Evolutionary conservation across 2,888 invertebrate genomes (phyloP), one percentile per base, ranked within the genome.

Genomic region (Tachina fera): DNA sequence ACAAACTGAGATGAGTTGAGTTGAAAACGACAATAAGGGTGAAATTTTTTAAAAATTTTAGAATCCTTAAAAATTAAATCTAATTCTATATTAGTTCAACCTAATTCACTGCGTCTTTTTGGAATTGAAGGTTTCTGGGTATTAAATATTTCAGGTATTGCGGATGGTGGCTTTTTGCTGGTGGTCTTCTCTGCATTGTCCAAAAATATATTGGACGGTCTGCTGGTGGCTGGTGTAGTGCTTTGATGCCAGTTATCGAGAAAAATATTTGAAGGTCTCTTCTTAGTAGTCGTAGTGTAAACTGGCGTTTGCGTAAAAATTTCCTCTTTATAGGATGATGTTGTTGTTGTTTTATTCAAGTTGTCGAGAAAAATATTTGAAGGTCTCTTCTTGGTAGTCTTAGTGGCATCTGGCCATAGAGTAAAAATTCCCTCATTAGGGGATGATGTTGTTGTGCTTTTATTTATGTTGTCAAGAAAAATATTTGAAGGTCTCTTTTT

Each of bases 61-160:
- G 6, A 31, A 31, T 6, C 31, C 4, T 4, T 3, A 51, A 51
- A 51, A 51, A 51, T 31, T 31, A 31, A 31, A 31, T 6, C 6
- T 31, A 6, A 31, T 6, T 31, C 31, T 6, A 31, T 9, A 8
- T 53, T 70, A 58, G 19, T 58, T 83, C 43, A 13, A 91, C 91
- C 91, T 60, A 43, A 31, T 67, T 85, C 86, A 79, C 91, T 90
- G 43, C 88, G 86, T 22, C 89, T 75, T 58, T 71, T 79, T 1
- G 9, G 0, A 45, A 43, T 41, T 39, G 31, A 14, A 8, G 61
- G 14, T 13, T 19, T 63, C 10, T 71, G 63, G 43, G 61, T 63
- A 8, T 45, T 19, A 53, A 79, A 63, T 9, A 63, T 71, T 19
- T 9, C 70, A 6, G 41, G 49, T 47, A 41, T 22, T 19, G 16